Base-by-base conservation (phyloP, 2,888 invertebrate species). In the Quadriops clusia region DNA sequence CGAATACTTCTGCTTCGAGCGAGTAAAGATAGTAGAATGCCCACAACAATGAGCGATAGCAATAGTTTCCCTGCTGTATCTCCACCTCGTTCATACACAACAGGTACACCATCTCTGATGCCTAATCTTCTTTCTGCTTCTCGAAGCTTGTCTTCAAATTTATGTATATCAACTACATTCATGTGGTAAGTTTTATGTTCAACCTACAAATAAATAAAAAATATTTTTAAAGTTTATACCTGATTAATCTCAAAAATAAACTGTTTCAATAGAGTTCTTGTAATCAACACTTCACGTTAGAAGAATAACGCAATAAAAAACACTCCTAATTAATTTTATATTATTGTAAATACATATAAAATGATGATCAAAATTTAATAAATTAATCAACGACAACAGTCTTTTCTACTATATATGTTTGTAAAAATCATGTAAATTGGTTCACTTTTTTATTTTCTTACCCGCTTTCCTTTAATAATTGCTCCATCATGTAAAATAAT, bases 111-210 rank as follows among this genome's bases (percentile, higher is more conserved):
- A 54, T 82, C 77, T 49, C 67, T 70, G 25, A 94, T 82, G 8
- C 87, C 87, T 20, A 94, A 63, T 20, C 70, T 70, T 30, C 72
- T 66, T 60, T 97, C 95, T 1, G 81, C 82, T 43, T 79, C 77
- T 16, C 94, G 68, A 15, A 97, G 61, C 61, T 90, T 91, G 46
- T 84, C 82, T 60, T 97, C 95, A 58, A 95, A 87, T 42, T 80
- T 76, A 30, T 78, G 73, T 15, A 82, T 74, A 51, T 87, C 84
- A 0, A 82, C 81, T 5, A 90, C 76, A 51, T 83, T 82, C 82
- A 91, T 85, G 45, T 82, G 81, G 53, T 72, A 87, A 6, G 76
- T 73, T 38, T 73, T 72, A 37, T 75, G 72, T 14, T 68, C 69
- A 2, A 71, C 63, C 72, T 74, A 51, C 37, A 61, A 33, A 31